Evolutionary conservation across 2,888 invertebrate genomes (phyloP).

Genomic region (Disparrhopalites patrizii): DNA sequence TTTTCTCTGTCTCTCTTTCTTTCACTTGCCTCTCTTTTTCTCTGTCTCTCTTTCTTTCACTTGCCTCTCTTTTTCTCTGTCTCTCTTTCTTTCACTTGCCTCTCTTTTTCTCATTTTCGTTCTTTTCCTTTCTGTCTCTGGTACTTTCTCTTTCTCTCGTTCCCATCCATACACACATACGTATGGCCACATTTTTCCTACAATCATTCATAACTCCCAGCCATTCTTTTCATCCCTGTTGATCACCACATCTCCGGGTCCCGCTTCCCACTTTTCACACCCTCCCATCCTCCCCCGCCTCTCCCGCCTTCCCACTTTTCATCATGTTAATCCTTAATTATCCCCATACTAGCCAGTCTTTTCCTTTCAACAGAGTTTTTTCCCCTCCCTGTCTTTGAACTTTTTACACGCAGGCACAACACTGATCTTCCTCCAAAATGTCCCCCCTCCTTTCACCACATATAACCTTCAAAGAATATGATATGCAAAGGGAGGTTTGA

Average conservation of each 20-base stretch:
- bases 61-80: too few species aligned
- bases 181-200: neutral
- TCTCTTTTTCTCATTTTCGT: too few species aligned
- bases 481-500: neutral
- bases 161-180: neutral
- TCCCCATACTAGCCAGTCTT: neutral
- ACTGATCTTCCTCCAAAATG: too few species aligned
- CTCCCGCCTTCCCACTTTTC: neutral
- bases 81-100: too few species aligned
- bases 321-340: conserved; percentile 6
- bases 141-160: too few species aligned
- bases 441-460: neutral
- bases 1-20: too few species aligned
- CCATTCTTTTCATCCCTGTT: neutral
- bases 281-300: neutral
- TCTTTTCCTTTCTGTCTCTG: too few species aligned
- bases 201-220: conserved; percentile 3
- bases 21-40: too few species aligned
- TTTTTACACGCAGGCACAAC: too few species aligned
- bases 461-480: neutral
- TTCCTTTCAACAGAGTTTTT: neutral
- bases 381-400: neutral
- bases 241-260: neutral
- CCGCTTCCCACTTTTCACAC: neutral
- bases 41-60: too few species aligned